Evolutionary conservation across 2,888 invertebrate species (phyloP).

Genomic region (Tanypteryx hageni): DNA sequence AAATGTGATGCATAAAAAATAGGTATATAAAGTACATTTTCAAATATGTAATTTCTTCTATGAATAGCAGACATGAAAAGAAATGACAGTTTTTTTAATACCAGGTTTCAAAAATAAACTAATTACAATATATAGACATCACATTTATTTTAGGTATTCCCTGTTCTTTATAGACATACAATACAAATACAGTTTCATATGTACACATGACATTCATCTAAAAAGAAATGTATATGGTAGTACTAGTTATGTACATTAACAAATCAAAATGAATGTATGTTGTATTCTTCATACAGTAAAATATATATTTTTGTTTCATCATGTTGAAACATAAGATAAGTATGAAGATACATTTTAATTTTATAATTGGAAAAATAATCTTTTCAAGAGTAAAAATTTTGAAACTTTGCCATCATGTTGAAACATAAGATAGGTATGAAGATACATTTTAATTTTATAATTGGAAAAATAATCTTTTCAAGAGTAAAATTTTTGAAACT

Average conservation of each 20-base stretch:
- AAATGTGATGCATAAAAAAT: too few relatives aligned
- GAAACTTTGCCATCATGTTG: conserved; percentile 44
- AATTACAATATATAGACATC: conserved; percentile 63
- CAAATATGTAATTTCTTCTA: too few relatives aligned
- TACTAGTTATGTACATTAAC: conserved; percentile 42
- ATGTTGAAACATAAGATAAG: conserved; percentile 47
- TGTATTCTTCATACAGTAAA: conserved; percentile 46
- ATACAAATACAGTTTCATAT: conserved; percentile 62
- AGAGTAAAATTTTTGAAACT: conserved; percentile 11
- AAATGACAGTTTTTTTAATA: not conserved
- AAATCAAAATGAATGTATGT: conserved; percentile 37
- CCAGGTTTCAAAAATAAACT: conserved; percentile 18
- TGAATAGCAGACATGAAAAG: not conserved
- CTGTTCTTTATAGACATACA: conserved; percentile 61
- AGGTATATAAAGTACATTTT: too few relatives aligned
- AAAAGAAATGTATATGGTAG: conserved; percentile 40
- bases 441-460: conserved; percentile 26
- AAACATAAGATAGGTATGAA: conserved; percentile 43
- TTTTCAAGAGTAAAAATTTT: conserved; percentile 23
- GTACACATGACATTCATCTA: conserved; percentile 61
- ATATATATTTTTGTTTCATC: conserved; percentile 23
- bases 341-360: conserved; percentile 42
- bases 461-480: conserved; percentile 50
- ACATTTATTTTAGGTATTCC: conserved; percentile 57
- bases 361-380: conserved; percentile 45